Conservation (phyloP, 2,888 invertebrate genomes). For the Sycophila texana region DNA sequence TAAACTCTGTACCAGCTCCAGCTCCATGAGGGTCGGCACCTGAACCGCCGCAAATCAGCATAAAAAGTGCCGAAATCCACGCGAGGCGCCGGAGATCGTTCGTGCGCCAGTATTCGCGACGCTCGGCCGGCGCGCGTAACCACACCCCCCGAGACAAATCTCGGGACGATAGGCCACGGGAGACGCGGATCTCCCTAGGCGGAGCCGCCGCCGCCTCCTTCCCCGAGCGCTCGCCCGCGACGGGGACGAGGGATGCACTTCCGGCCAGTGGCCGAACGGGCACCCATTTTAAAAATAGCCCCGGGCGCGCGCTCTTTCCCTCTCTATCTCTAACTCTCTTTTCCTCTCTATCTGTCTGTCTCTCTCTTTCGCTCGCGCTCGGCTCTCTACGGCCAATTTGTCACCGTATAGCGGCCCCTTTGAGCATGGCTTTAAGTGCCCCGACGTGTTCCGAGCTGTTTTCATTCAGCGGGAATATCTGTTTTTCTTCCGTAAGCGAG, state of each 20-base stretch:
- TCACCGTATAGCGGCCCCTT: constrained; percentile 1
- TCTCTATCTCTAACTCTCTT: neutral
- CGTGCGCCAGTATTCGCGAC: neutral
- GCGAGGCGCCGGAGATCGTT: too few relatives aligned
- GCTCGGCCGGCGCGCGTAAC: neutral
- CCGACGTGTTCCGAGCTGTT: constrained; percentile 24
- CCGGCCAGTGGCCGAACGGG: constrained; percentile 6
- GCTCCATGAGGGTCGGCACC: too few relatives aligned
- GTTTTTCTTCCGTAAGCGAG: constrained; percentile 13
- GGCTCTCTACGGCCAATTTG: constrained; percentile 11
- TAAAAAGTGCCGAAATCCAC: too few relatives aligned
- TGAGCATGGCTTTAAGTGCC: constrained; percentile 20
- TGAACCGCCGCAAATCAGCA: too few relatives aligned
- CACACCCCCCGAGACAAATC: constrained; percentile 17
- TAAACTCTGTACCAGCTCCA: too few relatives aligned
- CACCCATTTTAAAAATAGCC: constrained; percentile 8
- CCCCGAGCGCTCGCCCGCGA: neutral
- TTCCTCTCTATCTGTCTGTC: too few relatives aligned
- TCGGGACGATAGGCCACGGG: constrained; percentile 7
- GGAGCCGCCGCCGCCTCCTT: neutral
- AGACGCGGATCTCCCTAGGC: neutral
- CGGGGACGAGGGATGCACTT: constrained; percentile 8
- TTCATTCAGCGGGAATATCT: constrained; percentile 1
- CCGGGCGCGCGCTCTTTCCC: neutral
- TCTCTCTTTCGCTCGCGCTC: neutral